Evolutionary conservation across 2,113 vertebrate species (phyloP).

Genomic region (Oryzias melastigma): DNA sequence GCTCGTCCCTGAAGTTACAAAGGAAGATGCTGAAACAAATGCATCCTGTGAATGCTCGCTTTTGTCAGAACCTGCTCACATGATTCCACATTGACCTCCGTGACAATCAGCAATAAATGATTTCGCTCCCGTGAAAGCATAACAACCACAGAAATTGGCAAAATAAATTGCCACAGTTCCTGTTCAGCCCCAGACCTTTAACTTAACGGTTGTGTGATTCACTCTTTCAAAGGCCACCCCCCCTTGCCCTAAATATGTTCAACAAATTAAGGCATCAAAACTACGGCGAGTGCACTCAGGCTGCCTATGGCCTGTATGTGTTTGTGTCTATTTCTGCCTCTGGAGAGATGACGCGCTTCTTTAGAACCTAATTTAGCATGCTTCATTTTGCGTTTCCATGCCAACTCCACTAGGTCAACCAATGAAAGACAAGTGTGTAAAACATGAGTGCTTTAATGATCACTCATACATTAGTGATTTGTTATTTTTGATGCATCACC

Average conservation of each 20-base stretch:
- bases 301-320: slow-evolving; percentile 27
- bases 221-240: slow-evolving; percentile 3
- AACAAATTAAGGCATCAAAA: slow-evolving; percentile 36
- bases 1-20: background rate
- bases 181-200: slow-evolving; percentile 1
- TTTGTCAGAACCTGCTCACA: slow-evolving; percentile 51
- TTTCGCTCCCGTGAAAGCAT: slow-evolving; percentile 20
- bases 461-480: slow-evolving; percentile 20
- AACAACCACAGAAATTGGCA: background rate
- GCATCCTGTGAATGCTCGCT: slow-evolving; percentile 40
- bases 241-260: slow-evolving; percentile 18
- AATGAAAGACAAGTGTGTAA: slow-evolving; percentile 53
- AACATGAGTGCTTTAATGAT: slow-evolving; percentile 48
- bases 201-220: background rate
- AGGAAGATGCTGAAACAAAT: background rate
- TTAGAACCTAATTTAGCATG: slow-evolving; percentile 72
- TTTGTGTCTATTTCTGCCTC: slow-evolving; percentile 56
- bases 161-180: slow-evolving; percentile 9
- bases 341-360: slow-evolving; percentile 55
- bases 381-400: slow-evolving; percentile 74
- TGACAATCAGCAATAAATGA: slow-evolving; percentile 14
- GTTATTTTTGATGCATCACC: background rate
- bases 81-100: slow-evolving; percentile 42
- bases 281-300: slow-evolving; percentile 28
- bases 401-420: slow-evolving; percentile 79